A percentile compares a stretch with the other conserved stretches of the same genome.
phyloP scores from a whole-genome alignment of 2,888 invertebrate species.

The Drosophila anomalata region DNA sequence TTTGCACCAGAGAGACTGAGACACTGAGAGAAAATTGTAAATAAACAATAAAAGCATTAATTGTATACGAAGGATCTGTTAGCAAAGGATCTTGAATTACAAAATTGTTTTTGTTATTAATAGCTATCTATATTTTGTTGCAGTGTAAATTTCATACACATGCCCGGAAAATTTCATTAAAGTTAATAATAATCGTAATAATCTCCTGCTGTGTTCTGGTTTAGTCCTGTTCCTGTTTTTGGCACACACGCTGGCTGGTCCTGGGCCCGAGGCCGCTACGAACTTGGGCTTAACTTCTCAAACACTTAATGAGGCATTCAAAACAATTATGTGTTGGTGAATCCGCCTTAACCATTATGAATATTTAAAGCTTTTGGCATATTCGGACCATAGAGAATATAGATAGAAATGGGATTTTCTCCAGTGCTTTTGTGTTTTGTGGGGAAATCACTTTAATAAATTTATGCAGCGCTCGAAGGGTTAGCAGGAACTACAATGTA shows the following conservation, averaged over 20 bases:
- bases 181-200: constrained; percentile 70
- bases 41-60: neutral
- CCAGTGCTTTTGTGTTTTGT: constrained; percentile 22
- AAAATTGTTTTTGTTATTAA: neutral
- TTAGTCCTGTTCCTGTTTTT: constrained; percentile 21
- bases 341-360: constrained; percentile 57
- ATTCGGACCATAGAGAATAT: constrained; percentile 1
- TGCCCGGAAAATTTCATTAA: constrained; percentile 46
- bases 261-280: constrained; percentile 3
- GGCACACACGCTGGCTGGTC: constrained; percentile 25
- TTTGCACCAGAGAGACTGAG: constrained; percentile 1
- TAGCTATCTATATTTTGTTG: neutral
- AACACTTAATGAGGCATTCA: constrained; percentile 79
- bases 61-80: too few relatives aligned
- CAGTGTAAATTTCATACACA: neutral
- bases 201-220: constrained; percentile 57
- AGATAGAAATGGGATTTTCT: constrained; percentile 15
- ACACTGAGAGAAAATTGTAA: constrained; percentile 1
- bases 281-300: constrained; percentile 64
- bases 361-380: constrained; percentile 58
- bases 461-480: constrained; percentile 25
- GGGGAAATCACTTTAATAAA: constrained; percentile 44
- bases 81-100: neutral
- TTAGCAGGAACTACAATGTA: constrained; percentile 9
- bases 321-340: constrained; percentile 69